Conservation (phyloP, 2,113 vertebrate species). For the Aspiorhynchus laticeps region DNA sequence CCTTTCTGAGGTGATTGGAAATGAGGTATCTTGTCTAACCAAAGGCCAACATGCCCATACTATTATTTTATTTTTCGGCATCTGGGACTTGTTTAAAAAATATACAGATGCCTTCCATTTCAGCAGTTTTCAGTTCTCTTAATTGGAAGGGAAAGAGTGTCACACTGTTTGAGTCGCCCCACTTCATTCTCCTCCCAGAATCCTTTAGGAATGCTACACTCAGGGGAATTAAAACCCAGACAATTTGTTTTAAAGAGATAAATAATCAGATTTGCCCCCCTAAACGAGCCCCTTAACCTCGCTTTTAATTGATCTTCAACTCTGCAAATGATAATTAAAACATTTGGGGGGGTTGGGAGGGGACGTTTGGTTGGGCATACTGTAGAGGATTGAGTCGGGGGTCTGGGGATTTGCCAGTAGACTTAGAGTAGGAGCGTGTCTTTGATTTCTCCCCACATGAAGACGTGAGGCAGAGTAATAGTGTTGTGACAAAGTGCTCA, state of each 20-base stretch:
- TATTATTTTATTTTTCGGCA: background rate
- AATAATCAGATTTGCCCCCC: slow-evolving; percentile 94
- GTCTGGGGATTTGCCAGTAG: slow-evolving; percentile 51
- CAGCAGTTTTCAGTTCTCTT: background rate
- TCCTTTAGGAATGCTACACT: slow-evolving; percentile 80
- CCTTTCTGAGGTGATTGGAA: slow-evolving; percentile 45
- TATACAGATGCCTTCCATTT: background rate
- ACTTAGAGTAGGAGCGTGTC: slow-evolving; percentile 25
- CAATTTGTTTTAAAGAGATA: slow-evolving; percentile 91
- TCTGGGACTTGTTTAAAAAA: background rate
- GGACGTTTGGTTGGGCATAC: slow-evolving; percentile 48
- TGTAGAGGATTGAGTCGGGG: slow-evolving; percentile 66
- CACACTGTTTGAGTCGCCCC: slow-evolving; percentile 69
- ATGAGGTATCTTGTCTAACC: background rate
- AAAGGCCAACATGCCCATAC: background rate
- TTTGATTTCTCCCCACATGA: slow-evolving; percentile 46
- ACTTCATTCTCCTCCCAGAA: slow-evolving; percentile 70
- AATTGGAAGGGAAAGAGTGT: slow-evolving; percentile 38
- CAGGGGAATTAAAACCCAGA: slow-evolving; percentile 85
- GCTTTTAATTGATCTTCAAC: slow-evolving; percentile 95
- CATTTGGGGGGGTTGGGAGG: slow-evolving; percentile 82
- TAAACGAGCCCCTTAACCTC: slow-evolving; percentile 81
- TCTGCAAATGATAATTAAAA: slow-evolving; percentile 96
- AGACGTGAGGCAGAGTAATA: slow-evolving; percentile 14
- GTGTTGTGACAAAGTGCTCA: slow-evolving; percentile 61